These are phyloP conservation scores for Harpalus rufipes DNA, from an alignment of 2,888 invertebrate species.

Conservation along the genomic window DNA sequence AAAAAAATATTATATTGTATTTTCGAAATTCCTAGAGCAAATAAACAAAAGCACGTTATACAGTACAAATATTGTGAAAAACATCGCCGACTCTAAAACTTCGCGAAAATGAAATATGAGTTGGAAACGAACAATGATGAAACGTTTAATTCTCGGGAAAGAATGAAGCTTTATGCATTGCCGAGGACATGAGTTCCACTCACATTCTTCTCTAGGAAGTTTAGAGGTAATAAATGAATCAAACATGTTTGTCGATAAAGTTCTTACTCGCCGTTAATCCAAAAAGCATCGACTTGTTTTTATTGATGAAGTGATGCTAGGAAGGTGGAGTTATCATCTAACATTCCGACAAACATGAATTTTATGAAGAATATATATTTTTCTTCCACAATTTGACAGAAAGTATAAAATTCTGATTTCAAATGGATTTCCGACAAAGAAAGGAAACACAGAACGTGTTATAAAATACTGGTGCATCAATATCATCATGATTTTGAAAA, in stretches of 20 bases:
- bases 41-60: background rate
- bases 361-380: constrained; percentile 15
- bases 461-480: too few species aligned
- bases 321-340: constrained; percentile 16
- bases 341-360: constrained; percentile 24
- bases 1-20: too few species aligned
- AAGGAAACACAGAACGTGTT: background rate
- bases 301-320: constrained; percentile 28
- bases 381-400: background rate
- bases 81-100: background rate
- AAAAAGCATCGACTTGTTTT: constrained; percentile 35
- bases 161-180: background rate
- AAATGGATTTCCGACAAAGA: background rate
- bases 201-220: constrained; percentile 1
- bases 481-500: too few species aligned
- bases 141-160: constrained; percentile 12
- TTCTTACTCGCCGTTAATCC: constrained; percentile 25
- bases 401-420: background rate
- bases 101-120: constrained; percentile 23
- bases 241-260: constrained; percentile 55
- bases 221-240: constrained; percentile 53
- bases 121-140: constrained; percentile 17
- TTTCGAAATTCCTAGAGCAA: background rate
- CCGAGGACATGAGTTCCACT: background rate
- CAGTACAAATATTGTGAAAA: background rate